Evolutionary conservation across 2,888 invertebrate species (phyloP).

Genomic region (Nipponacmea schrenckii): DNA sequence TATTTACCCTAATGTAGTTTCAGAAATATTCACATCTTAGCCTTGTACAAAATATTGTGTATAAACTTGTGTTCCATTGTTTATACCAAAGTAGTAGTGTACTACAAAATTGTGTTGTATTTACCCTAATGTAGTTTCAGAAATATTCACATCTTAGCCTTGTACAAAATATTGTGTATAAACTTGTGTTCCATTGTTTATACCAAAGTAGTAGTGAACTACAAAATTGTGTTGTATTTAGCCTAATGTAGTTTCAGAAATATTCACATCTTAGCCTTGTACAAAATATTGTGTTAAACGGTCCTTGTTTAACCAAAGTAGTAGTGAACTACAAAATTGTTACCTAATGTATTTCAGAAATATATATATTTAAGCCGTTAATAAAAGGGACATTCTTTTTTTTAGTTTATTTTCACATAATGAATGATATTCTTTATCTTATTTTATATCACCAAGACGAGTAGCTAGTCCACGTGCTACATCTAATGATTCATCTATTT

Average conservation of each 20-base stretch:
- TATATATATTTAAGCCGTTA: background rate
- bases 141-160: background rate
- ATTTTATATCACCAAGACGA: slow-evolving; percentile 58
- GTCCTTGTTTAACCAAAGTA: no score
- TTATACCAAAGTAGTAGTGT: no score
- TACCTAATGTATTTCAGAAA: no score
- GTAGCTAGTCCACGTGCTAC: slow-evolving; percentile 54
- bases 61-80: no score
- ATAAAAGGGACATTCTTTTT: slow-evolving; percentile 56
- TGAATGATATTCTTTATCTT: slow-evolving; percentile 60
- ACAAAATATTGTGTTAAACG: background rate
- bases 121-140: no score
- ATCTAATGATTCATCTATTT: slow-evolving; percentile 56
- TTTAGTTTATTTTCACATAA: slow-evolving; percentile 61
- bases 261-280: background rate
- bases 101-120: no score
- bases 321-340: no score
- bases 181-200: background rate
- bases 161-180: background rate
- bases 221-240: no score
- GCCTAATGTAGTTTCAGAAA: no score
- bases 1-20: no score
- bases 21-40: background rate
- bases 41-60: background rate
- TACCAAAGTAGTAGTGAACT: no score